Evolutionary conservation across 2,797 vertebrate genomes (phyloP).

Genomic region (Ctenopoma kingsleyae): DNA sequence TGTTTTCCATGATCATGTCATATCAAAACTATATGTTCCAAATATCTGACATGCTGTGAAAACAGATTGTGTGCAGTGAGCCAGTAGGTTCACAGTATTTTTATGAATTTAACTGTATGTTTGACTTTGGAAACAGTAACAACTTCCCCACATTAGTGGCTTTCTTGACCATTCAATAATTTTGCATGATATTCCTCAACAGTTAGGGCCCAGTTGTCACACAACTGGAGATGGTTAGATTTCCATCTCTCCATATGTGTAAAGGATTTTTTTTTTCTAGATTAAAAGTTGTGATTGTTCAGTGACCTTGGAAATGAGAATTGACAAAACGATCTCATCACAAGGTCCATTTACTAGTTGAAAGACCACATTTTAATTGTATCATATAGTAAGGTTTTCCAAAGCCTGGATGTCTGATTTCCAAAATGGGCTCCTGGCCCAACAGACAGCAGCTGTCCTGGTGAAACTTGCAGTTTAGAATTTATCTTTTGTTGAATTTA

Average conservation of each 20-base stretch:
- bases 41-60: constrained; percentile 24
- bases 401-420: not conserved
- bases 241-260: not conserved
- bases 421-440: not conserved
- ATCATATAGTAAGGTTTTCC: not conserved
- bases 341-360: not conserved
- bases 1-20: constrained; percentile 38
- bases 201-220: not conserved
- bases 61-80: constrained; percentile 6
- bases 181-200: not conserved
- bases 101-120: not conserved
- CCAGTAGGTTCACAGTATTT: not conserved
- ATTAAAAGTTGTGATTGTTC: not conserved
- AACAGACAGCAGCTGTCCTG: not conserved
- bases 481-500: not conserved
- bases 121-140: not conserved
- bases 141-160: not conserved
- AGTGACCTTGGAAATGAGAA: not conserved
- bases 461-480: not conserved
- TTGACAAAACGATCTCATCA: not conserved
- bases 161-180: not conserved
- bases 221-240: not conserved
- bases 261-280: not conserved
- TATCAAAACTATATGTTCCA: constrained; percentile 22
- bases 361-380: not conserved